Percentiles rank a stretch among this genome's conserved stretches.
Evolutionary conservation across 1,140 invertebrate species (phyloP).

Genomic region (Maconellicoccus hirsutus): DNA sequence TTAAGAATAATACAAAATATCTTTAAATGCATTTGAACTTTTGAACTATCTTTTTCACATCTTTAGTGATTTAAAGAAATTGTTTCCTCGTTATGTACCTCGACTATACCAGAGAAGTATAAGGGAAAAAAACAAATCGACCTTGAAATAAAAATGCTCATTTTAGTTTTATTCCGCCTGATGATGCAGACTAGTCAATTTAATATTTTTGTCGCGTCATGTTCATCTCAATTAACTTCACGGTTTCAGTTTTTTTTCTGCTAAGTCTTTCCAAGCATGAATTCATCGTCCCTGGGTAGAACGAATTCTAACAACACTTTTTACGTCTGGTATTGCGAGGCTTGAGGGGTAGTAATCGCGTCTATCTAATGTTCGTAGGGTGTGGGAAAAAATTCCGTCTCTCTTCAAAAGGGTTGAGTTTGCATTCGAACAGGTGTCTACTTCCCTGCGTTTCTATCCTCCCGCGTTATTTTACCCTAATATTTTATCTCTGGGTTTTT

Average conservation of each 20-base stretch:
- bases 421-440: constrained; percentile 20
- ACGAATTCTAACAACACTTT: constrained; percentile 22
- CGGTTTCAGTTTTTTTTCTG: constrained; percentile 12
- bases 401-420: constrained; percentile 18
- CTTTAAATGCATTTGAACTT: too few species aligned
- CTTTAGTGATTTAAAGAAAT: too few species aligned
- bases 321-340: constrained; percentile 11
- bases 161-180: neutral
- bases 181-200: constrained; percentile 13
- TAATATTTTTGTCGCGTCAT: constrained; percentile 19
- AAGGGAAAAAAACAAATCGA: neutral
- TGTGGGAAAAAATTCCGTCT: constrained; percentile 18
- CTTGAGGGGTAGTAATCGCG: constrained; percentile 18
- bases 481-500: constrained; percentile 13
- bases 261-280: constrained; percentile 12
- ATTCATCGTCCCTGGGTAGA: constrained; percentile 10
- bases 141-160: constrained; percentile 6
- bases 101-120: too few species aligned
- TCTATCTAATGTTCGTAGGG: constrained; percentile 20
- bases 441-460: neutral
- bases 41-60: too few species aligned
- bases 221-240: constrained; percentile 21
- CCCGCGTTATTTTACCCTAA: constrained; percentile 4
- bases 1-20: too few species aligned
- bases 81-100: too few species aligned